Base-by-base conservation (phyloP, 2,797 vertebrate species). In the Ctenopoma kingsleyae region DNA sequence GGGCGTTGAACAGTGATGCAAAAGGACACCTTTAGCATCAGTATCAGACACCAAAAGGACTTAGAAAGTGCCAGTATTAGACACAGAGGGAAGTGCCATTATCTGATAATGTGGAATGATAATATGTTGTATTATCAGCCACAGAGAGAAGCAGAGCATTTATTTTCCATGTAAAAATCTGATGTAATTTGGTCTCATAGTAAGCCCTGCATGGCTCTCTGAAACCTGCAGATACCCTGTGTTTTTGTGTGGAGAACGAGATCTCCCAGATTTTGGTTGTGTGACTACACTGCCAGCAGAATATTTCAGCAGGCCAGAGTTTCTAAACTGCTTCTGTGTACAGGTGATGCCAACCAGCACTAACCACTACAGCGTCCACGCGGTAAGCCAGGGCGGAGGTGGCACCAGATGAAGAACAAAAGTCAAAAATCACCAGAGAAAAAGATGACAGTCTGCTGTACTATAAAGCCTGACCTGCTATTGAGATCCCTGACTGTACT, bases 321-420 rank as follows among this genome's bases (percentile, higher is more conserved):
- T 95, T 97, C 93, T 95, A 93, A 96, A 85, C 76, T 92, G 91
- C 83, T 93, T 93, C 59, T 92, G 87, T 82, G 87, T 92, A 92
- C 90, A 95, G 95, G 94, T 96, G 95, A 96, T 93, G 89, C 92
- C 93, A 86, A 91, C 92, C 91, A 92, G 93, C 94, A 93, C 91
- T 87, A 93, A 95, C 90, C 95, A 94, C 93, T 92, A 92, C 94
- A 94, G 92, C 94, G 90, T 94, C 60, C 93, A 90, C 83, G 87
- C 65, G 57, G 77, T 67, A 67, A 77, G 64, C 70, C 76, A 57
- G 58, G 74, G 84, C 68, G 93, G 66, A 94, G 94, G 93, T 94
- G 96, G 94, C 94, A 93, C 90, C 81, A 89, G 87, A 88, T 89
- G 76, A 88, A 89, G 91, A 89, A 52, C 58, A 67, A 74, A 79